Evolutionary conservation across 2,797 vertebrate species (phyloP).

Genomic region (Sciaenops ocellatus): DNA sequence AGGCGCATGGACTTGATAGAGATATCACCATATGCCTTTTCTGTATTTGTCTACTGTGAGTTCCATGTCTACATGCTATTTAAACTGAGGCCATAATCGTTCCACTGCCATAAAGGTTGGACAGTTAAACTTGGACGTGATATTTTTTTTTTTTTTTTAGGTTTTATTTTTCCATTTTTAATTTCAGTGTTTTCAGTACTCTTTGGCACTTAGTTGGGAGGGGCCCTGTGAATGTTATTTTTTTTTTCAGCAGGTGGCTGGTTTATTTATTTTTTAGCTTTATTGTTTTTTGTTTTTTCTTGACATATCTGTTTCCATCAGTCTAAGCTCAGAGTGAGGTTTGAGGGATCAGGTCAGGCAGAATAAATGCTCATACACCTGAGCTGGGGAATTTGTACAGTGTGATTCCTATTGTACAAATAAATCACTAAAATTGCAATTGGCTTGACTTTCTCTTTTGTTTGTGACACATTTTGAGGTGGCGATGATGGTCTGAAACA

Average conservation of each 20-base stretch:
- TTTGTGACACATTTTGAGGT: constrained; percentile 24
- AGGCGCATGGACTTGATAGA: constrained; percentile 66
- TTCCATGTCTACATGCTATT: constrained; percentile 64
- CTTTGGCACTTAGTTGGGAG: constrained; percentile 61
- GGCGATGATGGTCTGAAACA: not conserved
- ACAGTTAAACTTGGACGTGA: constrained; percentile 51
- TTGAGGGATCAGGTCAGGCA: constrained; percentile 73
- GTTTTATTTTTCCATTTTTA: constrained; percentile 62
- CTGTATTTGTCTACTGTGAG: constrained; percentile 71
- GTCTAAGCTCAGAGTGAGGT: constrained; percentile 70
- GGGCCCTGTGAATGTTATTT: constrained; percentile 58
- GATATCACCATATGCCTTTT: constrained; percentile 77
- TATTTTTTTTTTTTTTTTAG: constrained; percentile 31
- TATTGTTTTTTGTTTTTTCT: constrained; percentile 17
- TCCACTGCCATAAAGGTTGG: constrained; percentile 63
- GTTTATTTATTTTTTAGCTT: constrained; percentile 67
- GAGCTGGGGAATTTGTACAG: constrained; percentile 79
- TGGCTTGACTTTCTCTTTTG: constrained; percentile 36
- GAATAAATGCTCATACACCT: constrained; percentile 67
- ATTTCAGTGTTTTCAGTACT: constrained; percentile 58
- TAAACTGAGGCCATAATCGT: constrained; percentile 74
- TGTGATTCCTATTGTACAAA: constrained; percentile 84
- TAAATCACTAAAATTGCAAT: constrained; percentile 86
- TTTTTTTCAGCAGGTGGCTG: constrained; percentile 54
- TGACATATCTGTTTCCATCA: constrained; percentile 52